Evolutionary conservation across 2,888 invertebrate species (phyloP).

Genomic region (Epistrophella euchroma): DNA sequence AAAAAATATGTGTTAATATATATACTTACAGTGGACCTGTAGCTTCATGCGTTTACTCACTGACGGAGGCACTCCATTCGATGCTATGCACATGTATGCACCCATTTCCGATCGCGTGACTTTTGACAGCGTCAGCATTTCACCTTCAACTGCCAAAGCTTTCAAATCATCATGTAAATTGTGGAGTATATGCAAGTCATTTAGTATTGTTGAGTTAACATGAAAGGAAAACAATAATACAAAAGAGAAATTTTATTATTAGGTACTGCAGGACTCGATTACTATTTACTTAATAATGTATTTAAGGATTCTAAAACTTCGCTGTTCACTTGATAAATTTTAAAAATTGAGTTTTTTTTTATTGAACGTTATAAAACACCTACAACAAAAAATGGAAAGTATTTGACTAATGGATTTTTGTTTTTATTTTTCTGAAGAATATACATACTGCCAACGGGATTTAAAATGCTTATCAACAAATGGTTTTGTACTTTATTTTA

Average conservation of each 20-base stretch:
- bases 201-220: constrained; percentile 31
- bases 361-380: too few relatives aligned
- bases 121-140: constrained; percentile 91
- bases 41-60: constrained; percentile 96
- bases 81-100: constrained; percentile 94
- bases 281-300: constrained; percentile 19
- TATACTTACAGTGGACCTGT: constrained; percentile 94
- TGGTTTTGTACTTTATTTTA: too few relatives aligned
- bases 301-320: constrained; percentile 29
- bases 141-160: constrained; percentile 91
- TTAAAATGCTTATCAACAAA: too few relatives aligned
- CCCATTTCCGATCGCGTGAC: constrained; percentile 96
- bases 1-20: not conserved
- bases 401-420: too few relatives aligned
- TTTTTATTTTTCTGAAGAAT: too few relatives aligned
- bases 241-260: constrained; percentile 44
- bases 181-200: constrained; percentile 35
- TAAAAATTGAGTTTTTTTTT: too few relatives aligned
- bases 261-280: constrained; percentile 52
- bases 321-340: too few relatives aligned
- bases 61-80: constrained; percentile 94
- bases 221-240: constrained; percentile 46
- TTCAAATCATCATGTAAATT: constrained; percentile 76
- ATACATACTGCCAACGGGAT: too few relatives aligned
- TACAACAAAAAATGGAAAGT: too few relatives aligned